phyloP scores from a whole-genome alignment of 2,888 invertebrate species.

The Lasioglossum marginatum region DNA sequence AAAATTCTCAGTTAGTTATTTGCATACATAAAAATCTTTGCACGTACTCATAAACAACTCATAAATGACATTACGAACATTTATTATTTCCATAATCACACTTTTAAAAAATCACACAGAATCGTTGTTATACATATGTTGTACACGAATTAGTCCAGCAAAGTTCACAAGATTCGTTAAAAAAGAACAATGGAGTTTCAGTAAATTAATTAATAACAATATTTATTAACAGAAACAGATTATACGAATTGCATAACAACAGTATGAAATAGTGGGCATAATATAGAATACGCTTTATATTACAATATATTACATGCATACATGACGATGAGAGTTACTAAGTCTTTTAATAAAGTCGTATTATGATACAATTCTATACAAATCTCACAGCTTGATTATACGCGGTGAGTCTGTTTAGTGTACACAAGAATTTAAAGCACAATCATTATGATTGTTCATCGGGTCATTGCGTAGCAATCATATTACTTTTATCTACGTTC shows the following conservation, averaged over 20 bases:
- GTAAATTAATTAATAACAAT: conserved; percentile 13
- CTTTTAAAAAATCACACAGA: background rate
- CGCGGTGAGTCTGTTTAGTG: conserved; percentile 18
- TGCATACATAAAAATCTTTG: background rate
- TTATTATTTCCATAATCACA: background rate
- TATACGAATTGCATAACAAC: conserved; percentile 21
- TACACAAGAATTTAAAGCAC: conserved; percentile 56
- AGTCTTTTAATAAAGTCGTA: conserved; percentile 10
- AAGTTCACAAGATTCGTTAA: background rate
- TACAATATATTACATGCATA: conserved; percentile 42
- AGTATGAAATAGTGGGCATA: conserved; percentile 29
- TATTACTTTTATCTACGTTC: conserved; percentile 76
- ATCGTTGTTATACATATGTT: background rate
- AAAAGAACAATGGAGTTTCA: background rate
- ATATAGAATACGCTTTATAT: conserved; percentile 33
- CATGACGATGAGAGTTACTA: conserved; percentile 23
- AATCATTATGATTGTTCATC: conserved; percentile 44
- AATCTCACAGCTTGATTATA: background rate
- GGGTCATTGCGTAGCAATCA: conserved; percentile 77
- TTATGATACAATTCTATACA: conserved; percentile 10
- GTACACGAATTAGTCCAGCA: background rate
- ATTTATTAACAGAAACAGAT: conserved; percentile 46
- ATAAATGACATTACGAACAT: background rate
- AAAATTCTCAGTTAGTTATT: background rate
- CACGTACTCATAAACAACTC: background rate